phyloP scores from a whole-genome alignment of 1,140 invertebrate species.

The Paracyclopina nana region DNA sequence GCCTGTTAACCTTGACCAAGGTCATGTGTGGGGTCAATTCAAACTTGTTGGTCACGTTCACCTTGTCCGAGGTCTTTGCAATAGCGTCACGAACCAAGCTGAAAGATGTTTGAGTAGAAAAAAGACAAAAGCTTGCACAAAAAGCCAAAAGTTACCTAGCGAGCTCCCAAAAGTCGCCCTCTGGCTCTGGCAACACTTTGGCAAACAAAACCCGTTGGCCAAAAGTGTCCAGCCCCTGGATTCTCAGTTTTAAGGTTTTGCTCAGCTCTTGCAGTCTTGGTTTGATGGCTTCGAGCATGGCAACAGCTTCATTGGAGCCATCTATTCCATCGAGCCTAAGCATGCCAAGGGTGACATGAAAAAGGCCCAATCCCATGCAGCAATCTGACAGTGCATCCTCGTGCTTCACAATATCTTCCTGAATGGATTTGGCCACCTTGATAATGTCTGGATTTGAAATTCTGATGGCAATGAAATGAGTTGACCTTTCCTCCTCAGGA shows the following conservation, averaged over 20 bases:
- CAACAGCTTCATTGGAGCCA: slow-evolving; percentile 15
- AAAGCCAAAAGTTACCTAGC: too few species aligned
- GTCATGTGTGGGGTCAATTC: slow-evolving; percentile 22
- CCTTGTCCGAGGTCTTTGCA: slow-evolving; percentile 12
- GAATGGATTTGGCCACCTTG: slow-evolving; percentile 10
- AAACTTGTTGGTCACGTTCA: slow-evolving; percentile 20
- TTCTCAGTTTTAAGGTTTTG: slow-evolving; percentile 6
- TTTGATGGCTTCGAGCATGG: not conserved
- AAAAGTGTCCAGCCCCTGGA: slow-evolving; percentile 18
- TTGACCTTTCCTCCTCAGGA: slow-evolving; percentile 16
- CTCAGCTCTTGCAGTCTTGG: slow-evolving; percentile 14
- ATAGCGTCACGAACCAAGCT: slow-evolving; percentile 14
- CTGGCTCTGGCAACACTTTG: slow-evolving; percentile 13
- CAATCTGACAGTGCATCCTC: slow-evolving; percentile 20
- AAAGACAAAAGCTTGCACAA: too few species aligned
- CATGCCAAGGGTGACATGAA: slow-evolving; percentile 21
- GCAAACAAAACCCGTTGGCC: slow-evolving; percentile 20
- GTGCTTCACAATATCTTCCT: slow-evolving; percentile 18
- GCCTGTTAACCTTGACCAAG: slow-evolving; percentile 19
- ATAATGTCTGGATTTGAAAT: slow-evolving; percentile 17
- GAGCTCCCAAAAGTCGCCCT: slow-evolving; percentile 14
- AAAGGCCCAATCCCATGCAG: slow-evolving; percentile 18
- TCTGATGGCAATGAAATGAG: slow-evolving; percentile 21
- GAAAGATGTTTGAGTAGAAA: too few species aligned
- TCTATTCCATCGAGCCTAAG: slow-evolving; percentile 13